phyloP scores from a whole-genome alignment of 2,888 invertebrate genomes.

The Diaperis boleti region DNA sequence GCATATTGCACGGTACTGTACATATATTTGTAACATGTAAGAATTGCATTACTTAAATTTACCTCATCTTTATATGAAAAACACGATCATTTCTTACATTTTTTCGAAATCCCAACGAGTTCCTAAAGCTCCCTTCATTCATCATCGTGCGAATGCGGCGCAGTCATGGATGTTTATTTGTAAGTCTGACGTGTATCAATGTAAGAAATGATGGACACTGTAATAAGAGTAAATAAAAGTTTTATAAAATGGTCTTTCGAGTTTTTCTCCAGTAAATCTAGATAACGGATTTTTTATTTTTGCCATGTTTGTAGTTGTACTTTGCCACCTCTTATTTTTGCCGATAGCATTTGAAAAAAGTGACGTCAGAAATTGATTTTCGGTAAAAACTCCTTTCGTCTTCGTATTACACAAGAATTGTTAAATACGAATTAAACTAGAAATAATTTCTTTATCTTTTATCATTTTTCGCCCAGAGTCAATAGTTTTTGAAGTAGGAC shows the following conservation, averaged over 20 bases:
- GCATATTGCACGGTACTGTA: constrained; percentile 41
- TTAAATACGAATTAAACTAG: too few relatives aligned
- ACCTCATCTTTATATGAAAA: constrained; percentile 39
- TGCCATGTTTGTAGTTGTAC: too few relatives aligned
- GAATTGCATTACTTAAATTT: constrained; percentile 40
- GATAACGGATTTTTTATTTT: too few relatives aligned
- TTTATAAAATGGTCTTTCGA: constrained; percentile 35
- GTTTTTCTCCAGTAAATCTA: too few relatives aligned
- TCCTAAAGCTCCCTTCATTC: constrained; percentile 25
- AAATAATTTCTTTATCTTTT: too few relatives aligned
- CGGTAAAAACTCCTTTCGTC: too few relatives aligned
- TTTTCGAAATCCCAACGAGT: constrained; percentile 25
- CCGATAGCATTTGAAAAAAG: too few relatives aligned
- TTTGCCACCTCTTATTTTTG: too few relatives aligned
- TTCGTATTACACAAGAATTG: too few relatives aligned
- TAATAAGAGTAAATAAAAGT: constrained; percentile 34
- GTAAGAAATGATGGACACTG: constrained; percentile 40
- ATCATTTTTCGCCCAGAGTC: too few relatives aligned
- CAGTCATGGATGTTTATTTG: constrained; percentile 4
- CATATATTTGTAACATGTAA: constrained; percentile 43
- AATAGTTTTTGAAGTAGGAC: too few relatives aligned
- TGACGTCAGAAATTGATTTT: too few relatives aligned
- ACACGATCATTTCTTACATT: constrained; percentile 39
- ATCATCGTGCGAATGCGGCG: constrained; percentile 5
- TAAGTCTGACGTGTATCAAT: constrained; percentile 35